Evolutionary conservation across 2,888 invertebrate genomes (phyloP), one percentile per base, ranked within the genome.

Genomic region (Quadriops clusia): DNA sequence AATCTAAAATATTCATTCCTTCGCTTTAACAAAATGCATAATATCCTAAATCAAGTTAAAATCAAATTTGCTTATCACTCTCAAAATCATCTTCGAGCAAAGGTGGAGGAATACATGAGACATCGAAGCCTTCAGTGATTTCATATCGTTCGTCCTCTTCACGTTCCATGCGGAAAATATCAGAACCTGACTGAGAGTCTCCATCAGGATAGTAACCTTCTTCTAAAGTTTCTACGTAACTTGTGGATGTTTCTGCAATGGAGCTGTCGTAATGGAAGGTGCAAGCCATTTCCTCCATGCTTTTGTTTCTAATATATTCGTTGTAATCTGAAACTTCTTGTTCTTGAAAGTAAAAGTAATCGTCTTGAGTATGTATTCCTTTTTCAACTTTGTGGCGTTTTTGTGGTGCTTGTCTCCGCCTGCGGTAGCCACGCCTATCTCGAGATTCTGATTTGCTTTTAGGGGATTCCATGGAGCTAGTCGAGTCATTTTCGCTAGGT

Each of bases 61-160:
- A 58, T 59, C 58, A 59, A 56, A 60, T 56, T 35, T 58, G 55
- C 31, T 47, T 48, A 30, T 56, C 60, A 42, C 72, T 70, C 45
- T 75, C 76, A 51, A 82, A 81, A 49, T 79, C 77, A 45, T 83
- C 81, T 31, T 74, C 72, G 48, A 82, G 70, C 40, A 80, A 64
- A 30, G 82, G 82, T 30, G 82, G 82, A n/a, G 82, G 83, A 46
- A 82, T 70, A 14, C 73, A 76, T 17, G 77, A 71, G 11, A 82
- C 75, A 49, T 82, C 81, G 51, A 82, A 77, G 50, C 74, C 74
- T 42, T 81, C 82, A n/a, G 74, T 76, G 33, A 76, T 63, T 53
- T 78, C 68, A 54, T 71, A 67, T 48, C 77, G 68, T 54, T 81
- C 70, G 30, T 57, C 58, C 7, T 60, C 59, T 17, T 60, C 60